Evolutionary conservation across 2,113 vertebrate genomes (phyloP), one percentile per base, ranked within the genome.

Genomic region (Hypocryptadius cinnamomeus): DNA sequence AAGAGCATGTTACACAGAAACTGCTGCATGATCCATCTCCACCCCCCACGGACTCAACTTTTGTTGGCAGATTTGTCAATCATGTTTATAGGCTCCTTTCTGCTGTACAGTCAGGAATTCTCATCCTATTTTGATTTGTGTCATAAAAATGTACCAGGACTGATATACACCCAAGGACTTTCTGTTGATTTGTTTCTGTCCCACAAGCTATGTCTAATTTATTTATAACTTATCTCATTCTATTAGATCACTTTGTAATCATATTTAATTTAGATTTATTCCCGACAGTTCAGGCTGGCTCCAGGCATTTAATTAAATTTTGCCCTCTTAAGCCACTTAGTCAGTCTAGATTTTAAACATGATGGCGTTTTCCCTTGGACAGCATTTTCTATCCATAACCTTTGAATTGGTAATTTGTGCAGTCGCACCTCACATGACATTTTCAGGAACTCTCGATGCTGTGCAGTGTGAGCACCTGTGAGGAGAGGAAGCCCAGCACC

Each of bases 261-360:
- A 95, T 94, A 89, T 96, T 96, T 98, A 98, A 97, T 96, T 97
- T 96, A 97, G 97, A 97, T 96, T 97, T 97, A 97, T 94, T 89
- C 89, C n/a, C 6, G 79, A 85, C 95, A 94, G 96, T 79, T 96
- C 93, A 95, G 93, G 88, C 42, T 96, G 89, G 82, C 95, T 97
- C 40, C 61, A 90, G 96, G 92, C 95, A 92, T 90, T 97, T 97
- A 96, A 97, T 97, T 97, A 97, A 95, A 89, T 96, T 95, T 96
- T 69, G 90, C 63, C 89, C 89, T 96, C 89, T 93, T 93, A 96
- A 96, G 90, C 92, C 94, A 96, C 86, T 96, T 96, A 97, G 94
- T 96, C 94, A 97, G 94, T 94, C 94, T 86, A 92, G 94, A 94
- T 95, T 92, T 95, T 84, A 85, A 94, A 86, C 77, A 48, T 70